Conservation (phyloP, 2,113 vertebrate species). For the Thamnaconus septentrionalis region DNA sequence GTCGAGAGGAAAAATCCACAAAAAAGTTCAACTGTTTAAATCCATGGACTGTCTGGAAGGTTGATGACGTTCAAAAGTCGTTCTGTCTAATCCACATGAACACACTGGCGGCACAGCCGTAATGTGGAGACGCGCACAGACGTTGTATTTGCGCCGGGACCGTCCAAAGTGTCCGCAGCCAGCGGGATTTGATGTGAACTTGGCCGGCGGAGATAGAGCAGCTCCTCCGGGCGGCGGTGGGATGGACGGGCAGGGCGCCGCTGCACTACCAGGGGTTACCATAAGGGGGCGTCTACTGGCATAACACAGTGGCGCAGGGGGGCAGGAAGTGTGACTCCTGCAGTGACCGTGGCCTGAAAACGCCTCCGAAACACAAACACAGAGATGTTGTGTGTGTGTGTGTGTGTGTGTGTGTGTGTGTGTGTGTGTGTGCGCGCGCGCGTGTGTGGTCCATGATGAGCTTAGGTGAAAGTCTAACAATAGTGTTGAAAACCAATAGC, state of each 20-base stretch:
- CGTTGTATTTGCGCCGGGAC: neutral
- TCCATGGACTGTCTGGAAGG: neutral
- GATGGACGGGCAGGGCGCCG: constrained; percentile 20
- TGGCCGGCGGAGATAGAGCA: constrained; percentile 14
- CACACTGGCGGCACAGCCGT: neutral
- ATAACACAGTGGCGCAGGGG: neutral
- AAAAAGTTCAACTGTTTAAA: neutral
- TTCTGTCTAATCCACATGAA: constrained; percentile 4
- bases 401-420: no score
- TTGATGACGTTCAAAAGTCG: neutral
- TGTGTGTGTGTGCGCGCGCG: no score
- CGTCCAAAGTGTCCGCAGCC: constrained; percentile 18
- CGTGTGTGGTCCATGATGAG: no score
- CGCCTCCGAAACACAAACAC: no score
- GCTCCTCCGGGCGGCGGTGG: constrained; percentile 41
- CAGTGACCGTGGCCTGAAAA: no score
- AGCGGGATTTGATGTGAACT: constrained; percentile 42
- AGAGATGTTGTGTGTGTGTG: no score
- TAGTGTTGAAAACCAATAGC: no score
- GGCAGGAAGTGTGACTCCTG: neutral
- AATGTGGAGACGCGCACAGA: neutral
- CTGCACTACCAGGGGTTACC: constrained; percentile 6
- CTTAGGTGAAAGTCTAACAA: no score
- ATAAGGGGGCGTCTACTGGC: constrained; percentile 12
- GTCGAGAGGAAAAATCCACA: neutral